Percentiles rank a stretch among this genome's conserved stretches.
Conservation (phyloP, 2,888 invertebrate species). For the Eilema depressum region DNA sequence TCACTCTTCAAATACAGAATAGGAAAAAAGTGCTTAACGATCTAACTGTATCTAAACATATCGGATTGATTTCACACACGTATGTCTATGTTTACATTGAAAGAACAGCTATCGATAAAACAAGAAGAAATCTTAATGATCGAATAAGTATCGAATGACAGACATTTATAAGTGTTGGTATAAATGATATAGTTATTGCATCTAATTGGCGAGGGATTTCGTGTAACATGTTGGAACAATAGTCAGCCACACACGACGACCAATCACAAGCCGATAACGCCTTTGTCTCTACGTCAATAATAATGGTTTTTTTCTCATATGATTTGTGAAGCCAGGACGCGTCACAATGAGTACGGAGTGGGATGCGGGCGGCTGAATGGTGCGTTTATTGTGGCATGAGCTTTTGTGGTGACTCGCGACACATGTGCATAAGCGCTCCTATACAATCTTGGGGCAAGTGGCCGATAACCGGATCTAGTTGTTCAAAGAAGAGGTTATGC, state of each 20-base stretch:
- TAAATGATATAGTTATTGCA: slow-evolving; percentile 67
- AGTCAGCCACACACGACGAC: slow-evolving; percentile 79
- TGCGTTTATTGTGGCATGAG: slow-evolving; percentile 69
- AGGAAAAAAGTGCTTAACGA: slow-evolving; percentile 42
- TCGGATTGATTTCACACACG: slow-evolving; percentile 52
- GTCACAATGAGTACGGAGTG: slow-evolving; percentile 75
- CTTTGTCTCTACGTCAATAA: slow-evolving; percentile 80
- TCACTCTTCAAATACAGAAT: slow-evolving; percentile 42
- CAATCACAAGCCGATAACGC: slow-evolving; percentile 73
- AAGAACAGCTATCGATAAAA: slow-evolving; percentile 41
- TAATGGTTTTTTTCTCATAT: slow-evolving; percentile 73
- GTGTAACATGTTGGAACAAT: slow-evolving; percentile 59
- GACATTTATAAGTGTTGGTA: slow-evolving; percentile 47
- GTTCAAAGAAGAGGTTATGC: slow-evolving; percentile 30
- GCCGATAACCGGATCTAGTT: slow-evolving; percentile 42
- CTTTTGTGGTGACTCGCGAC: slow-evolving; percentile 75
- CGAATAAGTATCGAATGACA: slow-evolving; percentile 48
- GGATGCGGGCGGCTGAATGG: slow-evolving; percentile 84
- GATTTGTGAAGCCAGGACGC: slow-evolving; percentile 84
- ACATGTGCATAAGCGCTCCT: slow-evolving; percentile 55
- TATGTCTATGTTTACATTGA: slow-evolving; percentile 50
- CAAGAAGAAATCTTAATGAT: slow-evolving; percentile 37
- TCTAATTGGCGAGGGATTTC: slow-evolving; percentile 66
- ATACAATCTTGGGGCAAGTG: slow-evolving; percentile 39
- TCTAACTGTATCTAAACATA: slow-evolving; percentile 48